A percentile compares a stretch with the other conserved stretches of the same genome.
Evolutionary conservation across 2,113 vertebrate species (phyloP).

Genomic region (Oriolus oriolus): DNA sequence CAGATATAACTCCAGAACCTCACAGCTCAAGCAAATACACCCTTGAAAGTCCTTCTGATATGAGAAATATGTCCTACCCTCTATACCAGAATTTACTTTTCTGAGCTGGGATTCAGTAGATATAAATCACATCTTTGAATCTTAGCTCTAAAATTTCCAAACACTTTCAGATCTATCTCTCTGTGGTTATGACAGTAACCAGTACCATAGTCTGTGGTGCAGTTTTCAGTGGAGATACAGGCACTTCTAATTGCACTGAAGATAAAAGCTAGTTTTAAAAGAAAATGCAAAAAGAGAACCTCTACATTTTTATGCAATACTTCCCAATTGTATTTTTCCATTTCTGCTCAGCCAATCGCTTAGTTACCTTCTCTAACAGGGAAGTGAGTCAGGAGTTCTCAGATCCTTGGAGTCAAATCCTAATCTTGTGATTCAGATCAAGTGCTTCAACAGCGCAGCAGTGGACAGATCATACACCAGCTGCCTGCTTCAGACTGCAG

Average conservation of each 20-base stretch:
- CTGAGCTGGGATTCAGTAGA: background rate
- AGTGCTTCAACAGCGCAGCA: background rate
- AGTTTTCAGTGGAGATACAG: background rate
- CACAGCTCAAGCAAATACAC: background rate
- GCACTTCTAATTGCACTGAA: background rate
- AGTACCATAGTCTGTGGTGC: background rate
- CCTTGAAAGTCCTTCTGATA: background rate
- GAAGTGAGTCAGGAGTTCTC: background rate
- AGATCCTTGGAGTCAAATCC: background rate
- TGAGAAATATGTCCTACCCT: background rate
- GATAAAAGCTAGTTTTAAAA: background rate
- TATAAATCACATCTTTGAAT: background rate
- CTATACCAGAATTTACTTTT: background rate
- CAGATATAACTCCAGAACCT: background rate
- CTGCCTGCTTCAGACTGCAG: background rate
- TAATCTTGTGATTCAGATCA: background rate
- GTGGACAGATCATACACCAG: background rate
- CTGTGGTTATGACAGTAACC: background rate
- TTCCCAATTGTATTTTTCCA: background rate
- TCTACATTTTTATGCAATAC: background rate
- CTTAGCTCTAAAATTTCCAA: background rate
- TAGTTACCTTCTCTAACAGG: background rate
- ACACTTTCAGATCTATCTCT: background rate
- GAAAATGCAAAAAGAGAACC: background rate
- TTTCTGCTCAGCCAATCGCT: background rate